These are phyloP conservation scores for Troglohyphantes excavatus DNA, from an alignment of 2,888 invertebrate genomes.

Conservation along the genomic window DNA sequence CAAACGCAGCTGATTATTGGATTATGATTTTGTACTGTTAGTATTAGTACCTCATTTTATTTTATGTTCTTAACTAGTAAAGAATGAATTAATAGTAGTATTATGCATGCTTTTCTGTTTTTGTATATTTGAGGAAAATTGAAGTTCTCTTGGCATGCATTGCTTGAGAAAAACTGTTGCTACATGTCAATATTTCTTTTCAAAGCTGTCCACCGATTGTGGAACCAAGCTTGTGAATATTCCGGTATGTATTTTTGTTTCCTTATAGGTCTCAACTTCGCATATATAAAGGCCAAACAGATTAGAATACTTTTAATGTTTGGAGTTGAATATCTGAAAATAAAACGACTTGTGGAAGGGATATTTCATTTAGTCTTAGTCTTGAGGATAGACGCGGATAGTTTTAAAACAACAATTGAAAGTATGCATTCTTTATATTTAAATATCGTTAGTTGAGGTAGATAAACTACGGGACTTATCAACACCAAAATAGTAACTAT, in stretches of 20 bases:
- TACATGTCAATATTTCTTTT: conserved; percentile 64
- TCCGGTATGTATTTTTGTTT: conserved; percentile 73
- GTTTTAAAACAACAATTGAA: no score
- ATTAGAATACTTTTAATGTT: no score
- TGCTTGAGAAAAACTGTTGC: conserved; percentile 41
- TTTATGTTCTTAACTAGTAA: conserved; percentile 2
- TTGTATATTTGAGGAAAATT: conserved; percentile 28
- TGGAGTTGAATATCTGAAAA: no score
- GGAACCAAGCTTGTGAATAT: conserved; percentile 75
- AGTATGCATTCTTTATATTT: no score
- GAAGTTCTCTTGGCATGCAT: conserved; percentile 31
- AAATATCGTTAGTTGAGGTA: no score
- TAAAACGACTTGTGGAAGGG: no score
- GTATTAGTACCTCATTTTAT: neutral
- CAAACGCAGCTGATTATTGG: no score
- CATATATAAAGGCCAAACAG: no score
- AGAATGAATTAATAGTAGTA: conserved; percentile 10
- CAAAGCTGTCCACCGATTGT: conserved; percentile 77
- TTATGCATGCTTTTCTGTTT: conserved; percentile 42
- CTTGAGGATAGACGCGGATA: no score
- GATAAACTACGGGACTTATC: no score
- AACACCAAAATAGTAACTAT: no score
- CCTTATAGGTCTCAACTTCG: conserved; percentile 27
- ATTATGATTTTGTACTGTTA: neutral
- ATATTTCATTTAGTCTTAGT: no score